Conservation (phyloP, 2,113 vertebrate species). For the Empidonax alnorum region DNA sequence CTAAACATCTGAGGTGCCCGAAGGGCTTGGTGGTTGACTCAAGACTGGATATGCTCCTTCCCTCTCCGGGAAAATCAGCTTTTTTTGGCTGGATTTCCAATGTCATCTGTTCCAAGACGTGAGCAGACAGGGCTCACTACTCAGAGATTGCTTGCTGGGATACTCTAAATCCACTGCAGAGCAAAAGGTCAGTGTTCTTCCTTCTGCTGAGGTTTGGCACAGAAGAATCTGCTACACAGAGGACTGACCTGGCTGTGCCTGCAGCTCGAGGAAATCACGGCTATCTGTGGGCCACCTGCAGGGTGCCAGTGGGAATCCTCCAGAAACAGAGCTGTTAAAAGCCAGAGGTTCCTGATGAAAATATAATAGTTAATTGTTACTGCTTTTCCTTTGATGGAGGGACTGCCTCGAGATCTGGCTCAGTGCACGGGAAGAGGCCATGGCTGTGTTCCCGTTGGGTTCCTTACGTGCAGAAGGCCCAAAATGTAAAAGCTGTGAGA, state of each 20-base stretch:
- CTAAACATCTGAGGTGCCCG: neutral
- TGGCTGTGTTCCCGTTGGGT: neutral
- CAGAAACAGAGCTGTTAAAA: neutral
- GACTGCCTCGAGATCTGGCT: neutral
- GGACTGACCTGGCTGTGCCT: neutral
- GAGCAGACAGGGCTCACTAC: neutral
- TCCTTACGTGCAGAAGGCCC: accelerated
- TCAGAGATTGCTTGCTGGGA: neutral
- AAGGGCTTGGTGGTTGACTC: neutral
- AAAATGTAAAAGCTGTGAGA: neutral
- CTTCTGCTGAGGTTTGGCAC: neutral
- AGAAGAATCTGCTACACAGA: neutral
- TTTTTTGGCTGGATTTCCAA: neutral
- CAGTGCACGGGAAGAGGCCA: neutral
- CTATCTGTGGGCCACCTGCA: neutral
- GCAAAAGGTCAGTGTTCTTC: neutral
- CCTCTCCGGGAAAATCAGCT: neutral
- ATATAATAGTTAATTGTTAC: neutral
- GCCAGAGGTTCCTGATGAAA: neutral
- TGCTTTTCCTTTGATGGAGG: neutral
- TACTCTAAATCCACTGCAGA: neutral
- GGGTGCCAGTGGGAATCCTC: neutral
- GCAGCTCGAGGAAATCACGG: accelerated
- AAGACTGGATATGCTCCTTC: neutral
- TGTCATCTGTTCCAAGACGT: neutral